Percentiles rank a stretch among this genome's conserved stretches.
Conservation (phyloP, 2,113 vertebrate genomes). For the Rousettus leschenaultii region DNA sequence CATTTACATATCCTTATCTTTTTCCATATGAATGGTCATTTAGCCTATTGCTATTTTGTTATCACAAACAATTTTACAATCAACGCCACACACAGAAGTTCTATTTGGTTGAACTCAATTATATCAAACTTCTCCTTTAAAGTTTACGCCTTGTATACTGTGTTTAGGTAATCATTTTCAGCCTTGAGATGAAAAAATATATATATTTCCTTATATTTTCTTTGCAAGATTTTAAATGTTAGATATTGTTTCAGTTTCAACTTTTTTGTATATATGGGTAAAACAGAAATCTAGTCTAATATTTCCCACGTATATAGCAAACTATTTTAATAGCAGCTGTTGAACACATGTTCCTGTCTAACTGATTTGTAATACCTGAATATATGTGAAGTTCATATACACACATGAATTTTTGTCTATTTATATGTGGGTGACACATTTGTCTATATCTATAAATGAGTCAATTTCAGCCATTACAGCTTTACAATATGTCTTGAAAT, state of each 20-base stretch:
- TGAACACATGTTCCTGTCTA: not conserved
- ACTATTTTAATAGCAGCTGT: not conserved
- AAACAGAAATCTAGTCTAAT: not conserved
- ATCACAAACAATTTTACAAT: not conserved
- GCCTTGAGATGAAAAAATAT: not conserved
- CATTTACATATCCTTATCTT: not conserved
- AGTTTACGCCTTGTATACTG: not conserved
- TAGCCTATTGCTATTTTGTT: not conserved
- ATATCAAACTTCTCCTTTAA: not conserved
- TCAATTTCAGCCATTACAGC: not conserved
- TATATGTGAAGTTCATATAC: not conserved
- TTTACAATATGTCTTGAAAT: not conserved
- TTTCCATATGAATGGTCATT: not conserved
- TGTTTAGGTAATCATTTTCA: not conserved
- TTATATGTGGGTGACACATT: not conserved
- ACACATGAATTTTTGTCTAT: not conserved
- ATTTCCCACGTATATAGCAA: not conserved
- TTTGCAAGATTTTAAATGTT: not conserved
- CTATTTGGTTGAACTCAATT: not conserved
- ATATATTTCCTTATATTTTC: not conserved
- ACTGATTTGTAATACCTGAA: not conserved
- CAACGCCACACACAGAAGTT: not conserved
- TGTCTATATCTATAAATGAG: not conserved
- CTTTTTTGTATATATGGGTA: not conserved
- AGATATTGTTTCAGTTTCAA: not conserved